A percentile compares a stretch with the other conserved stretches of the same genome.
Conservation (phyloP, 2,113 vertebrate species). For the Mionectes macconnelli region DNA sequence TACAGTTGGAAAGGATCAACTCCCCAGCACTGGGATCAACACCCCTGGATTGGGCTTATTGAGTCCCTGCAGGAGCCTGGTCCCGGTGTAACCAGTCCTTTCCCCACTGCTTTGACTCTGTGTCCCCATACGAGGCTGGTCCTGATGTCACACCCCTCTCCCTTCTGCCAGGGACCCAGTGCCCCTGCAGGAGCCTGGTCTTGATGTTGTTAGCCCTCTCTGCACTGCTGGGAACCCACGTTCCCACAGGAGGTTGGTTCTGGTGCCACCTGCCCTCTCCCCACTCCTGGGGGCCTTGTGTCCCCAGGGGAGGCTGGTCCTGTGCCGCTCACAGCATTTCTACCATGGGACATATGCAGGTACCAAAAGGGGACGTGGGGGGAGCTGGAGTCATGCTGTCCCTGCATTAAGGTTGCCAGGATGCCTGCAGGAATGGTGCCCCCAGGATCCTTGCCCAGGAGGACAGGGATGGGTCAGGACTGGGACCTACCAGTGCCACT, state of each 20-base stretch:
- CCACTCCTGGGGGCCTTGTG: not conserved
- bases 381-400: accelerated
- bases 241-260: not conserved
- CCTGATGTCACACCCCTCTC: accelerated
- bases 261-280: accelerated
- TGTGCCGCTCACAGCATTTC: accelerated
- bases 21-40: not conserved
- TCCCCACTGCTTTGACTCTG: accelerated
- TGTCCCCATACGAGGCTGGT: not conserved
- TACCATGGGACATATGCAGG: accelerated
- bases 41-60: accelerated
- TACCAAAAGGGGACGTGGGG: not conserved
- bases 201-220: not conserved
- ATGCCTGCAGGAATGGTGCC: accelerated
- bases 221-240: accelerated
- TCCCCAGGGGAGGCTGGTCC: not conserved
- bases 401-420: accelerated
- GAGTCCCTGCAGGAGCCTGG: accelerated
- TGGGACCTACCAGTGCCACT: accelerated
- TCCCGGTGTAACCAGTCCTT: accelerated
- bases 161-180: not conserved
- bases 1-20: not conserved
- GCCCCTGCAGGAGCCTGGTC: not conserved
- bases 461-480: not conserved
- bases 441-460: not conserved